These are phyloP conservation scores for Otis tarda DNA, from an alignment of 2,113 vertebrate species.

Conservation along the genomic window DNA sequence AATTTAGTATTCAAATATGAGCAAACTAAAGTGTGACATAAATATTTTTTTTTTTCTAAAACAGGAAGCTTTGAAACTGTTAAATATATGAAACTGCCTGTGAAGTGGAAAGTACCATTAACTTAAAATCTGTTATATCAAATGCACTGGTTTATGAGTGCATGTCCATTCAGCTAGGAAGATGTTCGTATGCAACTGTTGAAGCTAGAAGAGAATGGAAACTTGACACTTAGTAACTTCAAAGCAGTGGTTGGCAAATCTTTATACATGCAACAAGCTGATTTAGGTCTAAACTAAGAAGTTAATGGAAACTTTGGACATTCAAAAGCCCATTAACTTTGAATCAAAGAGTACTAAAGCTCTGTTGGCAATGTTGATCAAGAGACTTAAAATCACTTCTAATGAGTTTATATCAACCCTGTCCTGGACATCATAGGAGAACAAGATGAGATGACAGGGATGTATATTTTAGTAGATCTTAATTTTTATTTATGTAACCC, in stretches of 20 bases:
- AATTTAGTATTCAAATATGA: neutral
- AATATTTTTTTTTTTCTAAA: neutral
- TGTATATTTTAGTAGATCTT: neutral
- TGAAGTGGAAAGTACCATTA: neutral
- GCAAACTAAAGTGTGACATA: neutral
- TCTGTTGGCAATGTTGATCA: neutral
- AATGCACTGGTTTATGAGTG: neutral
- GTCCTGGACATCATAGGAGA: neutral
- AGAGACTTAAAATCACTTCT: neutral
- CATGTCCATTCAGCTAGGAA: neutral
- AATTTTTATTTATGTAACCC: neutral
- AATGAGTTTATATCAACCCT: neutral
- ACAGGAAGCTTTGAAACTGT: neutral
- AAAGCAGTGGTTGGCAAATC: neutral
- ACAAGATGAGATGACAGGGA: neutral
- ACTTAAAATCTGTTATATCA: neutral
- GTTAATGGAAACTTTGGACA: constrained; percentile 22
- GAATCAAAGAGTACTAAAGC: constrained; percentile 10
- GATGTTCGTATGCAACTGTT: neutral
- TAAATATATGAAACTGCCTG: neutral
- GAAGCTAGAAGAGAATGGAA: neutral
- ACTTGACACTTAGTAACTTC: constrained; percentile 9
- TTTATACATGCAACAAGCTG: neutral
- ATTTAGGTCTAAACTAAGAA: constrained; percentile 11
- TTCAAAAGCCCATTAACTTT: constrained; percentile 21